Evolutionary conservation across 2,113 vertebrate genomes (phyloP), one percentile per base, ranked within the genome.

Genomic region (Gadus macrocephalus): DNA sequence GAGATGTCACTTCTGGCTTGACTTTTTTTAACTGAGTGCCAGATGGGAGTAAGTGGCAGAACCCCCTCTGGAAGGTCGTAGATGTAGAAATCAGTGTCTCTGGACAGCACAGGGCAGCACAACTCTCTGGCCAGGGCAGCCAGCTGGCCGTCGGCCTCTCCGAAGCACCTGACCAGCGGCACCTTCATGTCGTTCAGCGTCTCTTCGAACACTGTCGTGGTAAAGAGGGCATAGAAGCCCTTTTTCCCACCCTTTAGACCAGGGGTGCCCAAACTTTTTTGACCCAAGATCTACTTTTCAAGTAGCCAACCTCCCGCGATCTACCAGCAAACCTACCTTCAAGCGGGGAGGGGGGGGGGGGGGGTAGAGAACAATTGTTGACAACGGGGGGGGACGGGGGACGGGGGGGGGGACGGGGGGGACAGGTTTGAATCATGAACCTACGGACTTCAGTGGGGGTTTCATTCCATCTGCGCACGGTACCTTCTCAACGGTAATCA

Each of bases 81-180:
- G 64, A 96, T 88, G 78, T 84, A 96, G 71, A 98, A 98, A 84
- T 97, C 95, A 62, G 93, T 96, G 74, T 97, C 94, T 0, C 85
- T 81, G 0, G 95, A 93, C 2, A 97, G 87, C 15, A 97, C 91
- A 0, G 95, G 95, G 94, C 62, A 95, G 77, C 70, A n/a, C 95
- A 95, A 96, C 22, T 91, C 80, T 42, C 84, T 88, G 58, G 95
- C 96, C 68, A 98, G 82, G 1, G 92, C 89, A 0, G 92, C 93
- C 2, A 94, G 88, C 71, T 97, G 91, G 56, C 82, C 83, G 78
- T 96, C 95, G 1, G 96, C 95, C 83, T 96, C 95, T 20, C 83
- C 89, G 49, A 93, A 90, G 78, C 93, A 93, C 82, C 93, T 91
- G 9, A 92, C 92, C 62, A 95, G 84, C 4, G 89, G 85, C 2